Conservation (phyloP, 2,797 vertebrate genomes). For the Coendou prehensilis region DNA sequence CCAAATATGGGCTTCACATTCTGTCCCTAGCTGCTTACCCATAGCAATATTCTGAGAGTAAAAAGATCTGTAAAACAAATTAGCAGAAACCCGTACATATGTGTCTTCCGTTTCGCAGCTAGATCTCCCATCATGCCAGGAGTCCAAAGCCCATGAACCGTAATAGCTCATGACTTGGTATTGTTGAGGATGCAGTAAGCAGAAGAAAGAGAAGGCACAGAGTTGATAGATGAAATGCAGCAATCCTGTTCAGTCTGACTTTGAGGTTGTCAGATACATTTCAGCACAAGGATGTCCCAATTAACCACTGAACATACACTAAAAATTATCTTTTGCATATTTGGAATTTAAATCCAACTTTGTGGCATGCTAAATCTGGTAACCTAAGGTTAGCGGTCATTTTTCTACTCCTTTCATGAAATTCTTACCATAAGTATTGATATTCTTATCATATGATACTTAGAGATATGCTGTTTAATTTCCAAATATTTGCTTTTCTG, state of each 20-base stretch:
- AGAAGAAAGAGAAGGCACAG: neutral
- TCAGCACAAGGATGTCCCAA: neutral
- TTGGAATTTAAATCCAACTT: neutral
- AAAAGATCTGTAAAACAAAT: neutral
- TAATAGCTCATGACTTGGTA: neutral
- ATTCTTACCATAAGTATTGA: neutral
- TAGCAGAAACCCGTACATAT: neutral
- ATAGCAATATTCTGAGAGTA: neutral
- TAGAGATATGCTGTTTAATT: neutral
- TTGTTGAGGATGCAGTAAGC: neutral
- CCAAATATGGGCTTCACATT: rapidly evolving
- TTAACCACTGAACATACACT: neutral
- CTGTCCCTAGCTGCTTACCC: neutral
- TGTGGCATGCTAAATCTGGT: neutral
- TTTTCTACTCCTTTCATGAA: neutral
- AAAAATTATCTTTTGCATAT: neutral
- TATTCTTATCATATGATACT: neutral
- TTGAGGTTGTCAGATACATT: neutral
- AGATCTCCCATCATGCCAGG: neutral
- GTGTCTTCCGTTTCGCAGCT: neutral
- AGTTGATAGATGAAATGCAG: neutral
- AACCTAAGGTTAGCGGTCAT: neutral
- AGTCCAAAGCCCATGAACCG: neutral
- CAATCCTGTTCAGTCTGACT: neutral
- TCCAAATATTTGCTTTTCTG: neutral